phyloP scores from a whole-genome alignment of 2,888 invertebrate genomes.

The Endomychus coccineus region DNA sequence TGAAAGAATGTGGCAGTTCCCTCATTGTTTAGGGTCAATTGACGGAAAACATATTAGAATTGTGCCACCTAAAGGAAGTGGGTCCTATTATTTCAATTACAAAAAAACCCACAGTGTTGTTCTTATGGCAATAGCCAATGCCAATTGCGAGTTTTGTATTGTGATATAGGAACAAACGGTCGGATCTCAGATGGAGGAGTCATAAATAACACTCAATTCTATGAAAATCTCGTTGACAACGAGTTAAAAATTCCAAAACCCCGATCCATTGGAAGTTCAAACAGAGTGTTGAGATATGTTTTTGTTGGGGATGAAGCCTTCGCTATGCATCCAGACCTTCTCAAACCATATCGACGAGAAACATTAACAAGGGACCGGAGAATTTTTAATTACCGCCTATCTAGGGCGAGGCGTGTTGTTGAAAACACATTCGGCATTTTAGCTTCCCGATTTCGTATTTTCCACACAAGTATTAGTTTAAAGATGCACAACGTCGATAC shows the following conservation, averaged over 20 bases:
- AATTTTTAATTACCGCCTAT: slow-evolving; percentile 22
- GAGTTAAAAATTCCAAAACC: slow-evolving; percentile 18
- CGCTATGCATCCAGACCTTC: slow-evolving; percentile 12
- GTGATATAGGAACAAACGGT: slow-evolving; percentile 21
- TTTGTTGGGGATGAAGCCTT: slow-evolving; percentile 19
- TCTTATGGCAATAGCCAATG: too few relatives aligned
- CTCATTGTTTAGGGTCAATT: slow-evolving; percentile 19
- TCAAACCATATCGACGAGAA: slow-evolving; percentile 15
- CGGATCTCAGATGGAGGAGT: slow-evolving; percentile 11
- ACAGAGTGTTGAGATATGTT: slow-evolving; percentile 10
- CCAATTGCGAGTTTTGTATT: slow-evolving; percentile 20
- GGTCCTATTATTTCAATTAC: slow-evolving; percentile 15
- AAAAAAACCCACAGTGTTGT: slow-evolving; percentile 23
- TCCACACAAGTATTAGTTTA: slow-evolving; percentile 22
- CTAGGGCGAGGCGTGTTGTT: slow-evolving; percentile 21
- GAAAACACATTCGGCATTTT: slow-evolving; percentile 28
- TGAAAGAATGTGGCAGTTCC: slow-evolving; percentile 18
- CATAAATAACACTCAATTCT: too few relatives aligned
- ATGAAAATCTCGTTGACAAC: slow-evolving; percentile 9
- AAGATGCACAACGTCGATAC: slow-evolving; percentile 5
- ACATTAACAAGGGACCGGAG: slow-evolving; percentile 9
- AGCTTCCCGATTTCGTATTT: slow-evolving; percentile 25
- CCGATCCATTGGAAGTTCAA: slow-evolving; percentile 16
- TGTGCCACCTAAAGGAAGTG: slow-evolving; percentile 12
- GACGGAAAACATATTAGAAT: slow-evolving; percentile 18